phyloP scores from a whole-genome alignment of 2,113 vertebrate species.

The Carettochelys insculpta region DNA sequence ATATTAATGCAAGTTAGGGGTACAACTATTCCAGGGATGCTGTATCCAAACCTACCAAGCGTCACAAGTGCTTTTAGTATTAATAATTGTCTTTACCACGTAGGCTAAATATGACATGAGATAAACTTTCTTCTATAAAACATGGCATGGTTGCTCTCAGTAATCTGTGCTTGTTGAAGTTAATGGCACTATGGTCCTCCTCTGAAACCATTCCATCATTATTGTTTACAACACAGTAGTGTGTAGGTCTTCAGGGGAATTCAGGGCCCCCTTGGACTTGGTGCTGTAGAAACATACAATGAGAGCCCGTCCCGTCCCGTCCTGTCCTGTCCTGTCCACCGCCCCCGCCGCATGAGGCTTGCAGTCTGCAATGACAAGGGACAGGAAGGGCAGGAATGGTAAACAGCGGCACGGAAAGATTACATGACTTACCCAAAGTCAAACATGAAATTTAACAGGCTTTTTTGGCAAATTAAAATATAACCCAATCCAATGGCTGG shows the following conservation, averaged over 20 bases:
- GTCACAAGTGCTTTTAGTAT: background rate
- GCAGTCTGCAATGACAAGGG: background rate
- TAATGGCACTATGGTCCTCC: background rate
- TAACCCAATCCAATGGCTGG: background rate
- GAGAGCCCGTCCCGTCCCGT: no score
- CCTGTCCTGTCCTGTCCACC: no score
- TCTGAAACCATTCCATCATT: background rate
- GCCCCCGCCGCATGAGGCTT: background rate
- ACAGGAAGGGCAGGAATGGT: background rate
- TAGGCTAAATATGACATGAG: background rate
- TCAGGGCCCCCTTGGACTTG: background rate
- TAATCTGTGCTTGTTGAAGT: background rate
- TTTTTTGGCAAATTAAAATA: background rate
- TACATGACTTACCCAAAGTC: background rate
- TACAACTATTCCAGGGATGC: background rate
- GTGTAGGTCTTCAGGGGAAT: background rate
- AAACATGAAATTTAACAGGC: background rate
- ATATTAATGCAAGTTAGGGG: background rate
- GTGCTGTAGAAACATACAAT: background rate
- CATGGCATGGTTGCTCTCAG: background rate
- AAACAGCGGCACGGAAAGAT: background rate
- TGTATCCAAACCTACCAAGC: background rate
- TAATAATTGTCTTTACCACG: background rate
- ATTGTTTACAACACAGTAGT: background rate
- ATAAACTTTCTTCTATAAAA: background rate